These are phyloP conservation scores for Polyodon spathula DNA, from an alignment of 2,113 vertebrate species.

Conservation along the genomic window DNA sequence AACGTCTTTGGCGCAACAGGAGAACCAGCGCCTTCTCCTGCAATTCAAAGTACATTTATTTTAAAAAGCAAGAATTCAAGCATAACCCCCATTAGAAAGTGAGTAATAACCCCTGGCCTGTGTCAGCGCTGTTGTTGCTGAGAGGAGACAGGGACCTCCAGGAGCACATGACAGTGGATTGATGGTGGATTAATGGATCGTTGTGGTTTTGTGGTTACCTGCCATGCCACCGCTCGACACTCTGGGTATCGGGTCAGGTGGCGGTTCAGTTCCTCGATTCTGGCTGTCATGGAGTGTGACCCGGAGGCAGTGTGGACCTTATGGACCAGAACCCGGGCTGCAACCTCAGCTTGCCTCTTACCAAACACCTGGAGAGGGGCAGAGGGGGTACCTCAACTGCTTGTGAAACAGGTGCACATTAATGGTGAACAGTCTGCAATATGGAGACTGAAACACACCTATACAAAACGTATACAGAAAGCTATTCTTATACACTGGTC, in stretches of 20 bases:
- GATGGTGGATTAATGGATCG: background rate
- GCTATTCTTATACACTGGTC: too few species aligned
- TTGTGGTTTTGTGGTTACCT: slow-evolving; percentile 26
- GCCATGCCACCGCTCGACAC: slow-evolving; percentile 48
- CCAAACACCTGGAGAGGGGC: slow-evolving; percentile 10
- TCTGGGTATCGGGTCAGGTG: slow-evolving; percentile 47
- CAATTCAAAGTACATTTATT: slow-evolving; percentile 12
- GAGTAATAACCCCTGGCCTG: background rate
- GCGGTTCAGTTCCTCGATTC: slow-evolving; percentile 44
- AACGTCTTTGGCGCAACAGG: slow-evolving; percentile 35
- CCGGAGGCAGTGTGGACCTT: slow-evolving; percentile 28
- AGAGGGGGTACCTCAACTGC: background rate
- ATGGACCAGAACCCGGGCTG: slow-evolving; percentile 24
- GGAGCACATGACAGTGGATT: too few species aligned
- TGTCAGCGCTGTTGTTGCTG: too few species aligned
- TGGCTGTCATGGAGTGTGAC: slow-evolving; percentile 28
- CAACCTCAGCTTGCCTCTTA: slow-evolving; percentile 36
- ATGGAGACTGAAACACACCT: too few species aligned
- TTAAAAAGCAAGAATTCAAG: background rate
- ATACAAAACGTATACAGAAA: too few species aligned
- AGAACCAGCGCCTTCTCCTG: slow-evolving; percentile 42
- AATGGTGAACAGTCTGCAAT: too few species aligned
- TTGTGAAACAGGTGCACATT: too few species aligned
- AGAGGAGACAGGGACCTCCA: too few species aligned
- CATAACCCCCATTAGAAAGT: background rate